Evolutionary conservation across 2,797 vertebrate genomes (phyloP), one percentile per base, ranked within the genome.

Genomic region (Aldrovandia affinis): DNA sequence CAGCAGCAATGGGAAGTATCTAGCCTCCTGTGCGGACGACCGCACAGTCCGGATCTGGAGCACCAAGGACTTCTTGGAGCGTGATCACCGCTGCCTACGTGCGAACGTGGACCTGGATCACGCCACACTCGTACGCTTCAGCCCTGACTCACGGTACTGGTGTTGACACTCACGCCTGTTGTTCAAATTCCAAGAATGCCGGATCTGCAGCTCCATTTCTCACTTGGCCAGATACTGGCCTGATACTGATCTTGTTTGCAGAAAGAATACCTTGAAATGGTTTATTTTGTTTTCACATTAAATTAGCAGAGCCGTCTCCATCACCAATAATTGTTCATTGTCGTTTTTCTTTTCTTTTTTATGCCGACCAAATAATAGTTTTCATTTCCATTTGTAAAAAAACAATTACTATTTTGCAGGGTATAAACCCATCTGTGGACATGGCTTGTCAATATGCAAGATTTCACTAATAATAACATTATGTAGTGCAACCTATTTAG

Each of bases 31-130:
- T 1, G 94, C 97, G 0, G 97, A 98, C 0, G 98, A 99, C 88
- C 97, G 98, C 78, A 98, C 98, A 0, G 92, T 99, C 44, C 95
- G 97, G 28, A 95, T 99, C 88, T 99, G 98, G 98, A 98, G 97
- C 94, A 98, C 96, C 81, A 98, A 98, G 83, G 97, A 99, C 90
- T 97, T 99, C 85, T 85, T 95, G 82, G 96, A 96, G 0, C 93
- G 96, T 0, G 97, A 99, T 65, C 98, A 99, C 84, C 97, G 96
- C 83, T 98, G 96, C 83, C 92, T 98, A 90, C 92, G 97, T 0
- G 97, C 96, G 88, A 99, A 97, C 0, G 93, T 99, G 73, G 97
- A 97, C 63, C 92, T 98, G 88, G 98, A 99, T 89, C 96, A 98
- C 0, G 97, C 97, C 54, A 96, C 94, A 0, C 88, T 97, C 1